Percentiles rank a stretch among this genome's conserved stretches.
Conservation (phyloP, 1,140 invertebrate species). For the Lordiphosa clarofinis region DNA sequence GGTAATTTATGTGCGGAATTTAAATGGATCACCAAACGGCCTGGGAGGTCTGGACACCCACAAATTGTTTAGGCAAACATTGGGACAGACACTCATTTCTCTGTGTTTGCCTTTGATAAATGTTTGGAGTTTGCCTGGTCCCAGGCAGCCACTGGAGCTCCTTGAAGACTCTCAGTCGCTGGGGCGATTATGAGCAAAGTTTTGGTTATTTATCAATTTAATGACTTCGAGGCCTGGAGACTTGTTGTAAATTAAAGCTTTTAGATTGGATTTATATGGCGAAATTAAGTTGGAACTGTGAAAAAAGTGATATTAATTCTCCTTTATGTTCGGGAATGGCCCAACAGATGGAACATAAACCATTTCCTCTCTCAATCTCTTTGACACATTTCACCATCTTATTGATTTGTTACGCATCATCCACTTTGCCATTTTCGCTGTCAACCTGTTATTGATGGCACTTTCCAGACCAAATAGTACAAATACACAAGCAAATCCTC, state of each 20-base stretch:
- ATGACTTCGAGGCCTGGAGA: conserved; percentile 46
- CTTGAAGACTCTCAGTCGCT: conserved; percentile 21
- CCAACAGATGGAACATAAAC: background rate
- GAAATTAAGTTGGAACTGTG: conserved; percentile 45
- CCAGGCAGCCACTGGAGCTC: background rate
- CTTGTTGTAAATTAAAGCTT: conserved; percentile 55
- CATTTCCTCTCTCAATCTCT: conserved; percentile 1
- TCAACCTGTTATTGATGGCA: conserved; percentile 67
- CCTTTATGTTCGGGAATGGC: conserved; percentile 31
- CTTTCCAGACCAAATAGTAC: conserved; percentile 28
- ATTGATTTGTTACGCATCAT: conserved; percentile 52
- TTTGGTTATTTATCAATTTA: conserved; percentile 76
- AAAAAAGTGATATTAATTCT: conserved; percentile 51
- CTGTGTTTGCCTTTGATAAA: conserved; percentile 60
- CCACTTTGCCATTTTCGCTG: conserved; percentile 44
- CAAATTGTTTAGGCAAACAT: conserved; percentile 63
- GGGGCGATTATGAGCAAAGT: conserved; percentile 72
- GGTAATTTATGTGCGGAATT: conserved; percentile 76
- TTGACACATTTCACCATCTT: conserved; percentile 19
- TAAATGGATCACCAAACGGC: conserved; percentile 59
- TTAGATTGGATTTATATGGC: conserved; percentile 66
- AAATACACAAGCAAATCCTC: conserved; percentile 12
- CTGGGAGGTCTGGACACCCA: conserved; percentile 23
- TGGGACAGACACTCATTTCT: conserved; percentile 18
- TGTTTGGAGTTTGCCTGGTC: conserved; percentile 34